These are phyloP conservation scores for Cyanocitta stelleri DNA, from an alignment of 2,113 vertebrate genomes.

Conservation along the genomic window DNA sequence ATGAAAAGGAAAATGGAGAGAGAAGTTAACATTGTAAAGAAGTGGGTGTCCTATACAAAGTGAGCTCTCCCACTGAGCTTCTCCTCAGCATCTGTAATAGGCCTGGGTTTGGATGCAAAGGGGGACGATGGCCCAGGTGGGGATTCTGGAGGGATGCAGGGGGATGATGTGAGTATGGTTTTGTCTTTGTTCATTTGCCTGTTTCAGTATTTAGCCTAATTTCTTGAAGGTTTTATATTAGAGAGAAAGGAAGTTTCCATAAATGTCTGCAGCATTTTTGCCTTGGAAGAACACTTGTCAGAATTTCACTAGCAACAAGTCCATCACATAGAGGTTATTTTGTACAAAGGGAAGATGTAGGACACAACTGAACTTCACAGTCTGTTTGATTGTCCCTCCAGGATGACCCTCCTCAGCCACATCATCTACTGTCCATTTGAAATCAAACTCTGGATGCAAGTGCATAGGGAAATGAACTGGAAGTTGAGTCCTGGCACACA, in stretches of 20 bases:
- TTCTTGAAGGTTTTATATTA: background rate
- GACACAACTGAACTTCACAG: background rate
- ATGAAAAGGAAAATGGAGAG: background rate
- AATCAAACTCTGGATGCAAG: background rate
- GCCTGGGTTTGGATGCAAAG: background rate
- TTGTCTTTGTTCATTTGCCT: background rate
- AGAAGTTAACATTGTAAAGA: background rate
- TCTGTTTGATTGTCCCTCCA: background rate
- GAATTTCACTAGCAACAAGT: background rate
- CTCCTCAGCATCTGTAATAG: background rate
- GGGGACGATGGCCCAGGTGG: background rate
- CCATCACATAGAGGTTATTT: background rate
- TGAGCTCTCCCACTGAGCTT: background rate
- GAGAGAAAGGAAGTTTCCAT: background rate
- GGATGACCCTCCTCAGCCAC: background rate
- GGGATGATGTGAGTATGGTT: background rate
- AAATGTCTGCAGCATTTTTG: background rate
- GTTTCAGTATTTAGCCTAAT: background rate
- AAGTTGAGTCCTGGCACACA: background rate
- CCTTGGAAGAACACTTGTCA: background rate
- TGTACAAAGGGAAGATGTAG: background rate
- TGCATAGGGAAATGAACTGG: background rate
- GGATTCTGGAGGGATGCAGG: background rate
- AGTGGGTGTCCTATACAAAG: background rate
- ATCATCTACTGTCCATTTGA: background rate